These are phyloP conservation scores for Sesia apiformis DNA, from an alignment of 2,888 invertebrate genomes.

Conservation along the genomic window DNA sequence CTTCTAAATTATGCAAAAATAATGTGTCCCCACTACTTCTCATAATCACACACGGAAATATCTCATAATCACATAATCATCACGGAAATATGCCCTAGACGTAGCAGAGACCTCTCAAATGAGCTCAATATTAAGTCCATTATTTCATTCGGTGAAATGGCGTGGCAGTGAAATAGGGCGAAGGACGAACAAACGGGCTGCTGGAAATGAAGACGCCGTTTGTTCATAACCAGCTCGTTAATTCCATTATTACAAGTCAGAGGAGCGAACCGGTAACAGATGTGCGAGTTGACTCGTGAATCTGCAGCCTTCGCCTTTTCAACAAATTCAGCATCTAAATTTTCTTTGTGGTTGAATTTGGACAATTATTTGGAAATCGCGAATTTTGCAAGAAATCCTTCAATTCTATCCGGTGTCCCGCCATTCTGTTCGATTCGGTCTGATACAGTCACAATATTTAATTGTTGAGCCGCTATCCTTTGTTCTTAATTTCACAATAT, in stretches of 20 bases:
- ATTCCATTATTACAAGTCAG: constrained; percentile 71
- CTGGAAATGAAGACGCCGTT: constrained; percentile 71
- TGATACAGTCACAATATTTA: too few species aligned
- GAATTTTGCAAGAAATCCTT: too few species aligned
- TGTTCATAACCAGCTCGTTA: constrained; percentile 74
- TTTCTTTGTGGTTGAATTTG: neutral
- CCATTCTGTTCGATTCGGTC: too few species aligned
- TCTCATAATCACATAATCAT: too few species aligned
- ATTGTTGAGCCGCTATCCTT: too few species aligned
- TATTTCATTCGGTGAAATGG: constrained; percentile 67
- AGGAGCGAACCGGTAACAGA: constrained; percentile 66
- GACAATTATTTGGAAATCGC: too few species aligned
- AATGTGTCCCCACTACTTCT: too few species aligned
- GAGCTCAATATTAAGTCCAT: constrained; percentile 52
- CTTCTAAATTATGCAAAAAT: too few species aligned
- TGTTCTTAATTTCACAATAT: too few species aligned
- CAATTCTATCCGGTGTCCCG: too few species aligned
- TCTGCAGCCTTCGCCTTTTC: constrained; percentile 18
- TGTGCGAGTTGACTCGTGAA: constrained; percentile 55
- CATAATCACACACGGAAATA: too few species aligned
- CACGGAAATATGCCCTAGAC: constrained; percentile 18
- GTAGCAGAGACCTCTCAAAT: constrained; percentile 45
- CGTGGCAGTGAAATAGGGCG: constrained; percentile 67
- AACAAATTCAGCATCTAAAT: neutral
- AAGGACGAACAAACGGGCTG: constrained; percentile 56